phyloP scores from a whole-genome alignment of 2,888 invertebrate genomes.

The Melangyna quadrimaculata region DNA sequence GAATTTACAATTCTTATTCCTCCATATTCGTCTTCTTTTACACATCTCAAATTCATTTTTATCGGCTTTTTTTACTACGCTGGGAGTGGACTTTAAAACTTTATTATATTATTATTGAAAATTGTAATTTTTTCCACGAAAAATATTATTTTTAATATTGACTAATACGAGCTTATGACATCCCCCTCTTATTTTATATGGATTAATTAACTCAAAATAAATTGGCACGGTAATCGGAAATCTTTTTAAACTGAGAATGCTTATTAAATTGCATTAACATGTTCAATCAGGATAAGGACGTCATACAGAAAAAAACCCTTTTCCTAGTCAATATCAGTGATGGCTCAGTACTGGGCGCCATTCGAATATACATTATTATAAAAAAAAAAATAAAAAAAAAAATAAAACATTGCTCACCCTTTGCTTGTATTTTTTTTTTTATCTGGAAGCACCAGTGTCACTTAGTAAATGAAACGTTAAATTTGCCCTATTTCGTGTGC shows the following conservation, averaged over 20 bases:
- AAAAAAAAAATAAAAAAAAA: not conserved
- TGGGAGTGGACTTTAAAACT: no score
- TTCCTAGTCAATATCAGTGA: constrained; percentile 20
- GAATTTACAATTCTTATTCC: no score
- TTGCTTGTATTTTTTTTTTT: not conserved
- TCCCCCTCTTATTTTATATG: constrained; percentile 3
- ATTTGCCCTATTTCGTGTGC: constrained; percentile 11
- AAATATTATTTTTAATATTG: not conserved
- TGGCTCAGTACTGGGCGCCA: not conserved
- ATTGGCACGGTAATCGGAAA: constrained; percentile 5
- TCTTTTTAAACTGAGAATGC: constrained; percentile 24
- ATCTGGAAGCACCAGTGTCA: not conserved
- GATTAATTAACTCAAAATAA: constrained; percentile 42
- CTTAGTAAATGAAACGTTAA: constrained; percentile 23
- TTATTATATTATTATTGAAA: no score
- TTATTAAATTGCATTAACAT: constrained; percentile 45
- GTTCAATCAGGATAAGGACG: constrained; percentile 27
- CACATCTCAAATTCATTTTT: no score
- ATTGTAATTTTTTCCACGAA: not conserved
- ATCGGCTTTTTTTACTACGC: no score
- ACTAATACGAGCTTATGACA: not conserved
- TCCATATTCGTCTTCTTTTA: no score
- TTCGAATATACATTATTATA: not conserved
- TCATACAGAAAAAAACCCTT: not conserved
- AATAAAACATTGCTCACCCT: not conserved